phyloP scores from a whole-genome alignment of 2,797 vertebrate species.

The Xenops minutus region DNA sequence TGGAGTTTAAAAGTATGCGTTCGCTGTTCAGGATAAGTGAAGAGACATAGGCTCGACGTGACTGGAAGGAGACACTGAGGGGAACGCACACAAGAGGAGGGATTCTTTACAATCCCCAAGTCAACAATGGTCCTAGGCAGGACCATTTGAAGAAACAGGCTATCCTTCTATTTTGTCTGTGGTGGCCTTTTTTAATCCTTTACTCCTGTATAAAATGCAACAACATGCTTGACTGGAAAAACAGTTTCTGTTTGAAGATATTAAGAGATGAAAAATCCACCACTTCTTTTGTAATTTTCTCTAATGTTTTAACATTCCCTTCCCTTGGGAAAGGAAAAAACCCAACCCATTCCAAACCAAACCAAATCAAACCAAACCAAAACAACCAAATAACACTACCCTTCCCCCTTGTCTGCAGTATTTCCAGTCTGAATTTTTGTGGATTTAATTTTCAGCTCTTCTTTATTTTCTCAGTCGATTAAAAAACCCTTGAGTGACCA shows the following conservation, averaged over 20 bases:
- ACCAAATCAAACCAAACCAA: not conserved
- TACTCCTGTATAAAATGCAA: not conserved
- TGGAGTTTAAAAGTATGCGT: not conserved
- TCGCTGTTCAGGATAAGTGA: not conserved
- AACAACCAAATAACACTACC: not conserved
- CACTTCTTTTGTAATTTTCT: not conserved
- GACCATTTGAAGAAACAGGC: not conserved
- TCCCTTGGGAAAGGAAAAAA: not conserved
- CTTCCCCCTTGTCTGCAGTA: not conserved
- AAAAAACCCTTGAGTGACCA: not conserved
- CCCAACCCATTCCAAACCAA: not conserved
- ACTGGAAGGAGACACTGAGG: not conserved
- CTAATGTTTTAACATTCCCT: not conserved
- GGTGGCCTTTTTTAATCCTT: not conserved
- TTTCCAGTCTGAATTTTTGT: slow-evolving; percentile 4
- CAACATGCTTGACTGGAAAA: not conserved
- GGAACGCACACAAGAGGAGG: not conserved
- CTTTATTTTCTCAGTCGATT: slow-evolving; percentile 1
- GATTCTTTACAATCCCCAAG: not conserved
- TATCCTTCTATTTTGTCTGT: not conserved
- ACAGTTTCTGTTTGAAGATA: not conserved
- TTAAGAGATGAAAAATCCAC: not conserved
- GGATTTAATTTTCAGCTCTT: not conserved
- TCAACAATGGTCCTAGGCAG: not conserved
- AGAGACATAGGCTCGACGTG: not conserved